These are phyloP conservation scores for Cephus pulcher DNA, from an alignment of 2,888 invertebrate genomes.

Conservation along the genomic window DNA sequence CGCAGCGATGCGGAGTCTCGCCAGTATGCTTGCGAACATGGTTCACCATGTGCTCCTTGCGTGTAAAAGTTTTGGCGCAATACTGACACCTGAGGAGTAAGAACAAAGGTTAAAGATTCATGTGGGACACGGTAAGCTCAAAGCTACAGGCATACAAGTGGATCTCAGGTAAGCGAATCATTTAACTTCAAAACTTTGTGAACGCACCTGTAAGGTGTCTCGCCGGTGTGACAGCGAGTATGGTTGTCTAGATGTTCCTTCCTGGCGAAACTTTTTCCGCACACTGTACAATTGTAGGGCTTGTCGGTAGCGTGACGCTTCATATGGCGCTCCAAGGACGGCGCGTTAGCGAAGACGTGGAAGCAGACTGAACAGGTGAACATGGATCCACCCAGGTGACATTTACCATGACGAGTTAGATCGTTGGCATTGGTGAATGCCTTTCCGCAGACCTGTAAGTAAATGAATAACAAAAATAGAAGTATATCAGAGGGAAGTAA, in stretches of 20 bases:
- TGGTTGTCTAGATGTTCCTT: constrained; percentile 91
- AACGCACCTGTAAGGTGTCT: constrained; percentile 78
- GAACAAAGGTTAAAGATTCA: background rate
- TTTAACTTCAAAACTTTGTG: background rate
- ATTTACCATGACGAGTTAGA: constrained; percentile 84
- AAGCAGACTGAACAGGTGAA: constrained; percentile 80
- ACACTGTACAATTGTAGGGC: constrained; percentile 86
- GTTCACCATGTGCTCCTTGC: constrained; percentile 84
- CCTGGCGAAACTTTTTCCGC: constrained; percentile 87
- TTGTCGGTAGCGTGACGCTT: constrained; percentile 87
- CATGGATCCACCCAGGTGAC: constrained; percentile 84
- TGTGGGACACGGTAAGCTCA: background rate
- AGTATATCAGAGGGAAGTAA: background rate
- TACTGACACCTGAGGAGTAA: constrained; percentile 72
- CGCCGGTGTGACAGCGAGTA: constrained; percentile 84
- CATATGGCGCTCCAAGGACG: constrained; percentile 77
- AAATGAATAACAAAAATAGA: constrained; percentile 51
- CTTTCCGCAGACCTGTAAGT: constrained; percentile 83
- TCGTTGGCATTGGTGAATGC: constrained; percentile 85
- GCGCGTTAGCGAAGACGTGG: constrained; percentile 80
- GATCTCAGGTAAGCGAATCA: background rate
- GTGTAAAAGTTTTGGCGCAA: constrained; percentile 81
- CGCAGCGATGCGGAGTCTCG: constrained; percentile 81
- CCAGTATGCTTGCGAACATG: constrained; percentile 82
- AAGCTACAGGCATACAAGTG: background rate